Percentiles rank a stretch among this genome's conserved stretches.
Evolutionary conservation across 2,113 vertebrate species (phyloP).

Genomic region (Columbina picui): DNA sequence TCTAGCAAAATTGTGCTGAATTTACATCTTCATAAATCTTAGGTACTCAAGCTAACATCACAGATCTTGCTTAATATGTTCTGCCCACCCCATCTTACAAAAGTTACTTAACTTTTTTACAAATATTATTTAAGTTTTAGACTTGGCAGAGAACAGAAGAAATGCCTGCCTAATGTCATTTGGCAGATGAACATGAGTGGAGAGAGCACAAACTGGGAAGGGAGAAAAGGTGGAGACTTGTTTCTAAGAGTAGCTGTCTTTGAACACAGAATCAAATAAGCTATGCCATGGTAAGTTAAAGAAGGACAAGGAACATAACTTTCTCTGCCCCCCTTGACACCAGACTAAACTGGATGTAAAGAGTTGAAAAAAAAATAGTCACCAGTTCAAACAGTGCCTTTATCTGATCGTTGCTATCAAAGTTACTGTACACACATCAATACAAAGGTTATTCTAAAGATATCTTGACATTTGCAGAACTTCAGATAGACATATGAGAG

Average conservation of each 20-base stretch:
- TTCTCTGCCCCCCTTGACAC: not conserved
- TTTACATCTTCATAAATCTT: constrained; percentile 9
- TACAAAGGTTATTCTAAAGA: not conserved
- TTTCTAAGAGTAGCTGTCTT: not conserved
- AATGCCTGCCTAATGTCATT: not conserved
- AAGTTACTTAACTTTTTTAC: not conserved
- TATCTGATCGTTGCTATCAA: not conserved
- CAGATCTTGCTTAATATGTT: not conserved
- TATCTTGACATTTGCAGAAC: not conserved
- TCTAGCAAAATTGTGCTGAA: not conserved
- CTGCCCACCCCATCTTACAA: not conserved
- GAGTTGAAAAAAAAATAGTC: not conserved
- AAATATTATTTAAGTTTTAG: not conserved
- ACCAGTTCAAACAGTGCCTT: not conserved
- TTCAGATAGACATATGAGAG: not conserved
- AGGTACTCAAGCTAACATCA: not conserved
- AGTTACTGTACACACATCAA: not conserved
- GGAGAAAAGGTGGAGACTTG: not conserved
- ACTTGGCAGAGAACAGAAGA: rapidly evolving
- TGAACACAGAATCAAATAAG: not conserved
- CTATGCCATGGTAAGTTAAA: not conserved
- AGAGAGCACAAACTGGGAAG: not conserved
- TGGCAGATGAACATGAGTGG: not conserved
- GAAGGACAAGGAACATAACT: not conserved
- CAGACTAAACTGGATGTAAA: not conserved